Conservation (phyloP, 2,888 invertebrate genomes). For the Tenthredo scrophulariae region DNA sequence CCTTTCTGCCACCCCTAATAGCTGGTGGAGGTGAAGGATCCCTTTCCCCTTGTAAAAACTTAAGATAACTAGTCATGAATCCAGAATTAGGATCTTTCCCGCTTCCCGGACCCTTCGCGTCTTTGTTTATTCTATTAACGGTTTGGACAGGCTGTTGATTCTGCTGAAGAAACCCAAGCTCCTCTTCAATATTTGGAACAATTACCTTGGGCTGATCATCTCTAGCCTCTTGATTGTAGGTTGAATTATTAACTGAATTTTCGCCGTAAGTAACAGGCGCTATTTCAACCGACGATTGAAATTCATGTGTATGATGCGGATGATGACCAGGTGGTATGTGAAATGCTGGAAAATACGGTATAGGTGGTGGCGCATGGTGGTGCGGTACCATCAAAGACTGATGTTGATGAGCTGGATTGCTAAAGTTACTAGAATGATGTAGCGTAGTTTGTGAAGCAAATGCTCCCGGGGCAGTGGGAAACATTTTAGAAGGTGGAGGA, state of each 20-base stretch:
- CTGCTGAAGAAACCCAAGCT: conserved; percentile 86
- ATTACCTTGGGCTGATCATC: conserved; percentile 91
- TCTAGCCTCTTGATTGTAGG: conserved; percentile 74
- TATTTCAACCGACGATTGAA: conserved; percentile 84
- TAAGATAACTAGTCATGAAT: conserved; percentile 93
- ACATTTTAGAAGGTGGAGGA: conserved; percentile 85
- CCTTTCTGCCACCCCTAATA: conserved; percentile 84
- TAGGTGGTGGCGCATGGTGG: conserved; percentile 82
- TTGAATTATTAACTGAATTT: conserved; percentile 59
- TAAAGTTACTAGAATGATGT: conserved; percentile 79
- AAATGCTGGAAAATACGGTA: conserved; percentile 89
- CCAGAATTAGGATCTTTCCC: conserved; percentile 84
- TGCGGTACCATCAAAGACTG: conserved; percentile 86
- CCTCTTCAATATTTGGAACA: conserved; percentile 94
- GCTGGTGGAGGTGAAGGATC: conserved; percentile 90
- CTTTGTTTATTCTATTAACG: conserved; percentile 82
- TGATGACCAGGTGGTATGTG: conserved; percentile 81
- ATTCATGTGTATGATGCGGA: conserved; percentile 83
- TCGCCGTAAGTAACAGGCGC: conserved; percentile 78
- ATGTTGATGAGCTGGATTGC: conserved; percentile 81
- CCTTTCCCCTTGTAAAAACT: conserved; percentile 90
- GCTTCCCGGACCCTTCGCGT: conserved; percentile 81
- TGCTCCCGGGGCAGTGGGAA: conserved; percentile 81
- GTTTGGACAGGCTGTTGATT: conserved; percentile 67
- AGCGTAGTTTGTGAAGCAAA: conserved; percentile 82